Percentiles rank a stretch among this genome's conserved stretches.
These are phyloP conservation scores for Melieria omissa DNA, from an alignment of 2,888 invertebrate species.

Conservation along the genomic window DNA sequence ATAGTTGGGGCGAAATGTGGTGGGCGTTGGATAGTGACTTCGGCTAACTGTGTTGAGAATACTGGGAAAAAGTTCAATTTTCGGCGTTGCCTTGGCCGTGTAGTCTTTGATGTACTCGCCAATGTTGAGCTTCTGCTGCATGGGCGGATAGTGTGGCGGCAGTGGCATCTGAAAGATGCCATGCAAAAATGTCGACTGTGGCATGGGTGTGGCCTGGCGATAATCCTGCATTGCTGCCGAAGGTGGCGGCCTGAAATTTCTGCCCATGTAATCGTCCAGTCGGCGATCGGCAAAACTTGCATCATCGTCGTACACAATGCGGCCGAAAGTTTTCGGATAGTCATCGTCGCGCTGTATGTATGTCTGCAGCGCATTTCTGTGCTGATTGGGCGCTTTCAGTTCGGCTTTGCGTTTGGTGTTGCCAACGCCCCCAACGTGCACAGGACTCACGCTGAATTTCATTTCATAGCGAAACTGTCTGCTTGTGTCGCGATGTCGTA, in stretches of 20 bases:
- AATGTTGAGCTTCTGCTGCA: constrained; percentile 56
- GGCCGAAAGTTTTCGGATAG: constrained; percentile 62
- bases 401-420: constrained; percentile 31
- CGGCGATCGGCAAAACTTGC: constrained; percentile 50
- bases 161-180: constrained; percentile 51
- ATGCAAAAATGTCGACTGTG: constrained; percentile 56
- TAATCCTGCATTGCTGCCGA: constrained; percentile 32
- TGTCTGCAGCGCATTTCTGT: constrained; percentile 58
- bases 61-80: constrained; percentile 54
- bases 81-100: constrained; percentile 47
- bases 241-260: constrained; percentile 44
- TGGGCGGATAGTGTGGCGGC: constrained; percentile 39
- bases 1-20: constrained; percentile 62
- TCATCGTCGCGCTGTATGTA: constrained; percentile 72
- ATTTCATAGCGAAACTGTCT: constrained; percentile 73
- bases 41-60: constrained; percentile 47
- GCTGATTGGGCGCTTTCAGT: constrained; percentile 12
- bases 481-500: constrained; percentile 71
- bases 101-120: constrained; percentile 60
- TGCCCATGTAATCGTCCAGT: constrained; percentile 11
- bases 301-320: constrained; percentile 45
- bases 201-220: constrained; percentile 44
- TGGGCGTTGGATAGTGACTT: constrained; percentile 47
- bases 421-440: constrained; percentile 37
- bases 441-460: constrained; percentile 74